Evolutionary conservation across 1,140 invertebrate genomes (phyloP).

Genomic region (Gryon sp.): DNA sequence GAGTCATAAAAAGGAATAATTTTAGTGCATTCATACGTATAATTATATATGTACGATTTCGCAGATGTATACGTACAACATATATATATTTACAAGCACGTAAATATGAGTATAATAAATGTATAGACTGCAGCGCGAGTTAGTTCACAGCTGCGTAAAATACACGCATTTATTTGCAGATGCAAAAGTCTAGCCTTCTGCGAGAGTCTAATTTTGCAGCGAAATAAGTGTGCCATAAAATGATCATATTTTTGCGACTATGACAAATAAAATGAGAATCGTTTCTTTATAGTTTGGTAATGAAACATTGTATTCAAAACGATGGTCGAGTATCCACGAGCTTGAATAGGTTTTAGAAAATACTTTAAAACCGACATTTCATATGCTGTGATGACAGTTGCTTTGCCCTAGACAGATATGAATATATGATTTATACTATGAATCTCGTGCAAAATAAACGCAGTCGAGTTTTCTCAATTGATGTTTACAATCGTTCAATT

Average conservation of each 20-base stretch:
- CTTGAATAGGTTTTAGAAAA: slow-evolving; percentile 19
- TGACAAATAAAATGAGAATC: background rate
- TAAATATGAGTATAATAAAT: slow-evolving; percentile 55
- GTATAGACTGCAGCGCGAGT: slow-evolving; percentile 17
- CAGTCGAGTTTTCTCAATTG: background rate
- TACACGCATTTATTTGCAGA: slow-evolving; percentile 44
- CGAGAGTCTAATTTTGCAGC: slow-evolving; percentile 32
- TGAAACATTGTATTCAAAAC: slow-evolving; percentile 29
- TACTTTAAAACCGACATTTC: slow-evolving; percentile 7
- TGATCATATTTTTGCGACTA: slow-evolving; percentile 19
- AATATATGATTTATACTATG: slow-evolving; percentile 11
- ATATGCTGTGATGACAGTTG: slow-evolving; percentile 8
- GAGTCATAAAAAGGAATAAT: no score
- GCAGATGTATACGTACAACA: background rate
- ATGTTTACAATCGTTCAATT: background rate
- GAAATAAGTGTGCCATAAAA: slow-evolving; percentile 40
- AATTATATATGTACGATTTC: background rate
- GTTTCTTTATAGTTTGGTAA: slow-evolving; percentile 23
- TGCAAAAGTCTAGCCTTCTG: slow-evolving; percentile 26
- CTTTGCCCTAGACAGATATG: background rate
- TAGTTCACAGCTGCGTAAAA: slow-evolving; percentile 45
- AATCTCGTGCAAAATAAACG: slow-evolving; percentile 4
- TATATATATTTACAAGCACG: slow-evolving; percentile 30
- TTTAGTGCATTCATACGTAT: no score
- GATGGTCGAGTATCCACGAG: background rate